Conservation (phyloP, 2,888 invertebrate genomes). For the Petrolisthes cinctipes region DNA sequence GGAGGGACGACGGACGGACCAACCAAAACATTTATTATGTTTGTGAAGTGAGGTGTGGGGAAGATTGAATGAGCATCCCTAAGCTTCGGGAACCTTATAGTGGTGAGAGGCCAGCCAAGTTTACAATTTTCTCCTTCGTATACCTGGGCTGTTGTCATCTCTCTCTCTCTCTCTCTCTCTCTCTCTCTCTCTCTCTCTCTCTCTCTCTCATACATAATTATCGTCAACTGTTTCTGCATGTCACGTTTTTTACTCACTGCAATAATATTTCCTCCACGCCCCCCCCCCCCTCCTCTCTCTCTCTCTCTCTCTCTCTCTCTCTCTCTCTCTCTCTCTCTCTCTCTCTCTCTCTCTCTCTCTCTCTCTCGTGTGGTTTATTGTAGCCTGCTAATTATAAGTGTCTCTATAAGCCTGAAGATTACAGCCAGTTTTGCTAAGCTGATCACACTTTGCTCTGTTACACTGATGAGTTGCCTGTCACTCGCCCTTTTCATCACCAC, state of each 20-base stretch:
- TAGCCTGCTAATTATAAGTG: too few species aligned
- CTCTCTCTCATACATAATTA: background rate
- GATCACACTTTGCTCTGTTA: too few species aligned
- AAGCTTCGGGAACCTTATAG: slow-evolving; percentile 44
- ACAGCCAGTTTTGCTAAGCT: too few species aligned
- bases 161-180: slow-evolving; percentile 10
- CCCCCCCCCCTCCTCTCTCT: background rate
- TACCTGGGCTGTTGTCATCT: background rate
- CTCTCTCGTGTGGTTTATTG: background rate
- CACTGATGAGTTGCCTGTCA: too few species aligned
- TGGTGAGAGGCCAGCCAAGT: slow-evolving; percentile 28
- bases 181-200: background rate
- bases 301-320: background rate
- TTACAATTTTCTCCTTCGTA: background rate
- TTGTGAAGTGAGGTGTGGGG: slow-evolving; percentile 57
- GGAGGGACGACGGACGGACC: slow-evolving; percentile 16
- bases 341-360: slow-evolving; percentile 21
- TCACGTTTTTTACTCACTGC: background rate
- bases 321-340: background rate
- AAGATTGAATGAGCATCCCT: slow-evolving; percentile 50
- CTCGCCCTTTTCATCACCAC: too few species aligned
- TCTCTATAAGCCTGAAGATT: too few species aligned
- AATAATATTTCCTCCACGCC: background rate
- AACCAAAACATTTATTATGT: slow-evolving; percentile 59
- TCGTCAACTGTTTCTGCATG: background rate